A percentile compares a stretch with the other conserved stretches of the same genome.
Evolutionary conservation across 2,797 vertebrate species (phyloP).

Genomic region (Ptychadena robeensis): DNA sequence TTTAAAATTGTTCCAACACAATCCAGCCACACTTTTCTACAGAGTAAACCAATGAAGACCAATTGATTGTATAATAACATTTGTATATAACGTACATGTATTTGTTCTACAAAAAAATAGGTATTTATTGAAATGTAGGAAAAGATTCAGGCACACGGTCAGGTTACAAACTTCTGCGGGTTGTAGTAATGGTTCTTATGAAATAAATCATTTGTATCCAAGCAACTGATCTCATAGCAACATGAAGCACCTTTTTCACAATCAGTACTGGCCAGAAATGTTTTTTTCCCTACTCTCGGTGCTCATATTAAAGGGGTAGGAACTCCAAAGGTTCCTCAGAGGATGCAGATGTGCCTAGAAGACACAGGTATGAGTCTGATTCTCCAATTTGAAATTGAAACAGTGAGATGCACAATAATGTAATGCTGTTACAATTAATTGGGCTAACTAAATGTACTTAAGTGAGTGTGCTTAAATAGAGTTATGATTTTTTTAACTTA

Average conservation of each 20-base stretch:
- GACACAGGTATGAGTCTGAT: slow-evolving; percentile 71
- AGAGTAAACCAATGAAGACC: background rate
- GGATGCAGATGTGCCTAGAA: slow-evolving; percentile 67
- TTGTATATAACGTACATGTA: too few species aligned
- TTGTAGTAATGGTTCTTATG: slow-evolving; percentile 70
- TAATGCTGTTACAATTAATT: background rate
- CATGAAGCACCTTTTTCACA: slow-evolving; percentile 82
- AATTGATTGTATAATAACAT: background rate
- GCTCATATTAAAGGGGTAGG: slow-evolving; percentile 47
- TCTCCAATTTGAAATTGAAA: background rate
- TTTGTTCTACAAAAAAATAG: background rate
- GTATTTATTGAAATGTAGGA: background rate
- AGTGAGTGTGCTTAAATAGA: background rate
- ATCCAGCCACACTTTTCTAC: background rate
- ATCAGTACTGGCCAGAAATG: slow-evolving; percentile 75
- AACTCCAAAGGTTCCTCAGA: slow-evolving; percentile 61
- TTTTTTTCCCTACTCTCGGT: slow-evolving; percentile 62
- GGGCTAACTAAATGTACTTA: background rate
- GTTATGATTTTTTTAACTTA: background rate
- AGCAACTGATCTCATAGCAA: slow-evolving; percentile 90
- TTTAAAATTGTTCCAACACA: too few species aligned
- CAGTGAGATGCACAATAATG: background rate
- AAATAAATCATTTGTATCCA: slow-evolving; percentile 81
- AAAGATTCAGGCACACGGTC: slow-evolving; percentile 22
- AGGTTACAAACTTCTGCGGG: slow-evolving; percentile 49